These are phyloP conservation scores for Agrilus planipennis DNA, from an alignment of 1,140 invertebrate genomes.

Conservation along the genomic window DNA sequence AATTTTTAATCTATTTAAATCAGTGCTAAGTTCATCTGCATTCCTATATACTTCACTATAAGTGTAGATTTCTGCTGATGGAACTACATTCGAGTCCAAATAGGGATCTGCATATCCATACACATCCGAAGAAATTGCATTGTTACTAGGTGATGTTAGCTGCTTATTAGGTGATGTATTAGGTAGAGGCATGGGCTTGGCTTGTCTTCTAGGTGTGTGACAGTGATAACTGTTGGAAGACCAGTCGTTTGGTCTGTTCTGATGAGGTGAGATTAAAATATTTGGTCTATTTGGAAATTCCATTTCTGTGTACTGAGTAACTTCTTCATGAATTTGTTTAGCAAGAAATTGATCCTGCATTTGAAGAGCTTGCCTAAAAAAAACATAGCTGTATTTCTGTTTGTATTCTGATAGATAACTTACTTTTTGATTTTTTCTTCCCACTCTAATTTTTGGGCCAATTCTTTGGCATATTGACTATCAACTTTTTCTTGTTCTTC, in stretches of 20 bases:
- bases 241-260: constrained; percentile 12
- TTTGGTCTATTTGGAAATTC: constrained; percentile 9
- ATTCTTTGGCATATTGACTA: constrained; percentile 48
- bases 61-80: constrained; percentile 18
- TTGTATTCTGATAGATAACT: too few species aligned
- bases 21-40: constrained; percentile 13
- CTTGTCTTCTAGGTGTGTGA: constrained; percentile 25
- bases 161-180: too few species aligned
- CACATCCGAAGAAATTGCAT: neutral
- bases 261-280: constrained; percentile 11
- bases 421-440: constrained; percentile 45
- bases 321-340: constrained; percentile 34
- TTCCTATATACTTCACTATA: constrained; percentile 22
- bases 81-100: too few species aligned
- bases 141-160: too few species aligned
- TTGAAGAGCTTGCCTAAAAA: constrained; percentile 36
- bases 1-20: constrained; percentile 26
- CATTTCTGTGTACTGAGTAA: constrained; percentile 1
- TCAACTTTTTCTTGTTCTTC: constrained; percentile 61
- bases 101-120: constrained; percentile 5
- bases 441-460: constrained; percentile 48
- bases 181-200: constrained; percentile 26
- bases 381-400: too few species aligned
- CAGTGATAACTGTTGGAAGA: constrained; percentile 16
- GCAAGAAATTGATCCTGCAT: constrained; percentile 39